phyloP scores from a whole-genome alignment of 1,140 invertebrate species.

The Helicoverpa zea region DNA sequence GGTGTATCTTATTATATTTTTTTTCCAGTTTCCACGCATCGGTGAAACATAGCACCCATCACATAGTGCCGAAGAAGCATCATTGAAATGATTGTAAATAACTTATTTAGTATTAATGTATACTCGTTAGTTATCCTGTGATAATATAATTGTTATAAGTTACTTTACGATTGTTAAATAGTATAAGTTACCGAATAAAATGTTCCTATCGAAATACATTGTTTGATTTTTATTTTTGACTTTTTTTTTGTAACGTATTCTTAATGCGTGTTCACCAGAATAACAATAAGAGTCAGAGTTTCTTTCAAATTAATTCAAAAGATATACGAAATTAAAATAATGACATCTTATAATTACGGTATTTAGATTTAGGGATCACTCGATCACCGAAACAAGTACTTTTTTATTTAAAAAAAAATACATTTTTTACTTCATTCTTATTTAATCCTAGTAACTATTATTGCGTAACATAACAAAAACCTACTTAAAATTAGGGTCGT shows the following conservation, averaged over 20 bases:
- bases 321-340: too few relatives aligned
- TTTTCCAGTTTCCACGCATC: constrained; percentile 63
- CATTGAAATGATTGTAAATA: constrained; percentile 45
- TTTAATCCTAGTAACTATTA: too few relatives aligned
- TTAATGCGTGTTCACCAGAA: neutral
- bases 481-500: too few relatives aligned
- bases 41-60: constrained; percentile 65
- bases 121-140: neutral
- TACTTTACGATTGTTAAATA: neutral
- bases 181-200: neutral
- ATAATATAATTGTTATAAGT: constrained; percentile 1
- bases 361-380: too few relatives aligned
- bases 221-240: neutral
- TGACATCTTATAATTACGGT: too few relatives aligned
- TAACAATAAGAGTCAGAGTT: neutral
- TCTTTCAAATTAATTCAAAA: too few relatives aligned
- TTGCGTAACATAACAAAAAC: too few relatives aligned
- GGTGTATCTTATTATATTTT: neutral
- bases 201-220: neutral
- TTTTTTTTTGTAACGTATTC: neutral
- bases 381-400: too few relatives aligned
- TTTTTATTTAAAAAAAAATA: too few relatives aligned
- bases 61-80: constrained; percentile 51
- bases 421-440: too few relatives aligned
- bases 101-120: neutral